These are phyloP conservation scores for Ibidorhyncha struthersii DNA, from an alignment of 2,113 vertebrate genomes.

Conservation along the genomic window DNA sequence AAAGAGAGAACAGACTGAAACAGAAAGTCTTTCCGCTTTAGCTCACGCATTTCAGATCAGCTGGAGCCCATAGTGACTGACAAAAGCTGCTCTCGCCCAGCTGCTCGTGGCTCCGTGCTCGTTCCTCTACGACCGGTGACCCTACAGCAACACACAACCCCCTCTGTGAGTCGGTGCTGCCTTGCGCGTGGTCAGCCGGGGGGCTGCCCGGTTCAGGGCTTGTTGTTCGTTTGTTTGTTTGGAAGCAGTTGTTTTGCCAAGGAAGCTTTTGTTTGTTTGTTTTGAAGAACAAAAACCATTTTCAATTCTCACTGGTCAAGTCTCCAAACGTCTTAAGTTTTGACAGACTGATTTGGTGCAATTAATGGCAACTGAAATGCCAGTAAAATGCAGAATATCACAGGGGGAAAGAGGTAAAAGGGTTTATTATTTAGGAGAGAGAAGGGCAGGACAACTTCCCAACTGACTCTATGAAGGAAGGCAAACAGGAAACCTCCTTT, in stretches of 20 bases:
- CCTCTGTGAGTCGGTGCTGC: rapidly evolving
- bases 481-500: neutral
- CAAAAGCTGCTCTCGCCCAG: neutral
- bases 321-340: neutral
- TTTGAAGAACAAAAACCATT: neutral
- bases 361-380: neutral
- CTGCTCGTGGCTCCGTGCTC: neutral
- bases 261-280: neutral
- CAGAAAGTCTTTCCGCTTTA: neutral
- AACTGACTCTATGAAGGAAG: neutral
- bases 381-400: neutral
- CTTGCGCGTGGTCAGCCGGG: neutral
- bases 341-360: neutral
- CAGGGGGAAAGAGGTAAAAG: neutral
- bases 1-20: neutral
- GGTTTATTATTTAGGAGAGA: neutral
- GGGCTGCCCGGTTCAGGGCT: neutral
- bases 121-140: neutral
- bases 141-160: neutral
- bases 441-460: rapidly evolving
- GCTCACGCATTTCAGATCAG: neutral
- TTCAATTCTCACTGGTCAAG: neutral
- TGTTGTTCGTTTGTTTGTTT: neutral
- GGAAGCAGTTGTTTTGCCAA: neutral
- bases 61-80: neutral